phyloP scores from a whole-genome alignment of 2,797 vertebrate genomes.

The Mionectes olivaceus region DNA sequence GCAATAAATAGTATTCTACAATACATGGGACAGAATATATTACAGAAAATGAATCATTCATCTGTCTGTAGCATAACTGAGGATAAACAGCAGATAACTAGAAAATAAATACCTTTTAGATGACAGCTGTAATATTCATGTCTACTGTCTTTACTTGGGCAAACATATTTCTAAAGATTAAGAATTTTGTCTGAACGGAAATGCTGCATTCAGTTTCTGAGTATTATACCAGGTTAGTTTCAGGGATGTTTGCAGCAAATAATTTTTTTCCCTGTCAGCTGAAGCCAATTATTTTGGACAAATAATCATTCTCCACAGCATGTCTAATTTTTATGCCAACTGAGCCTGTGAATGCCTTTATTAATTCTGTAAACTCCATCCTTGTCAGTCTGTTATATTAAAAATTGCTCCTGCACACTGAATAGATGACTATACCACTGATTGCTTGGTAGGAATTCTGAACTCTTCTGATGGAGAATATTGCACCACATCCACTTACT shows the following conservation, averaged over 20 bases:
- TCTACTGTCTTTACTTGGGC: background rate
- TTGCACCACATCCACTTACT: background rate
- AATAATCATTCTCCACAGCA: constrained; percentile 16
- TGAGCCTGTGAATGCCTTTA: background rate
- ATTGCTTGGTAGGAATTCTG: background rate
- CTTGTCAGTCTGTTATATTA: background rate
- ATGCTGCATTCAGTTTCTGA: background rate
- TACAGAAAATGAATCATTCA: background rate
- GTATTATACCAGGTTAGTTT: background rate
- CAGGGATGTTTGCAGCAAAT: background rate
- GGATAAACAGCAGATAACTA: background rate
- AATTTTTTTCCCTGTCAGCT: background rate
- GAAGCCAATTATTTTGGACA: constrained; percentile 40
- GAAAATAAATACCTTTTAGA: constrained; percentile 10
- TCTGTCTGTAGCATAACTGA: background rate
- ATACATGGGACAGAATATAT: background rate
- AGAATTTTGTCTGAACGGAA: background rate
- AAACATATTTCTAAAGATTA: background rate
- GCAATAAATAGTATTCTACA: background rate
- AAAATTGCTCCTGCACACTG: background rate
- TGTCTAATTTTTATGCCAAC: constrained; percentile 10
- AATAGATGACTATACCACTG: background rate
- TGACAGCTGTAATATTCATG: background rate
- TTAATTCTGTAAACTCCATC: constrained; percentile 29
- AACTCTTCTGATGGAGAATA: background rate